Evolutionary conservation across 2,888 invertebrate species (phyloP).

Genomic region (Drosophila affinis): DNA sequence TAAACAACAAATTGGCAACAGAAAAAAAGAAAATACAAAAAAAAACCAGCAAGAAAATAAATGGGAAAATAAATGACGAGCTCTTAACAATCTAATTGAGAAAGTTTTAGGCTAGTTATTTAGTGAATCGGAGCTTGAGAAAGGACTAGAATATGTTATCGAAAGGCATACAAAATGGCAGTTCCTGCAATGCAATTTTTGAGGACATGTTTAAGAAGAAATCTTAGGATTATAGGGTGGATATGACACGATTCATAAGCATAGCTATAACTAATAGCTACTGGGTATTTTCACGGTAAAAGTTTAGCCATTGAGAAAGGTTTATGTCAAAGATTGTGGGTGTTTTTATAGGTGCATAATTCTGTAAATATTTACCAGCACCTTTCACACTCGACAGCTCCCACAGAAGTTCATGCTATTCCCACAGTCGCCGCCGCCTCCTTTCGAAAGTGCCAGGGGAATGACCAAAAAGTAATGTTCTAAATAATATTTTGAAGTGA

Average conservation of each 20-base stretch:
- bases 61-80: not conserved
- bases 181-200: no score
- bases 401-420: constrained; percentile 22
- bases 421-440: constrained; percentile 26
- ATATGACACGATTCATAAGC: no score
- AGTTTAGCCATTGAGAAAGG: not conserved
- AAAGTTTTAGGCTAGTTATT: not conserved
- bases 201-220: no score
- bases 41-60: constrained; percentile 1
- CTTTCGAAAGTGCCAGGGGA: constrained; percentile 20
- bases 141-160: not conserved
- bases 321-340: not conserved
- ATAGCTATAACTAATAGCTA: no score
- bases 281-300: not conserved
- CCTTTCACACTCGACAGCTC: not conserved
- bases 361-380: not conserved
- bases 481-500: constrained; percentile 51
- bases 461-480: constrained; percentile 54
- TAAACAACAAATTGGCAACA: constrained; percentile 49
- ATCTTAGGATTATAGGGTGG: no score
- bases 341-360: not conserved
- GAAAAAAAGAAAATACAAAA: not conserved
- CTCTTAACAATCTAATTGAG: not conserved
- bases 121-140: not conserved
- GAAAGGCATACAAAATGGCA: no score